These are phyloP conservation scores for Toxotes lorentzi DNA, from an alignment of 2,797 vertebrate genomes.

Conservation along the genomic window DNA sequence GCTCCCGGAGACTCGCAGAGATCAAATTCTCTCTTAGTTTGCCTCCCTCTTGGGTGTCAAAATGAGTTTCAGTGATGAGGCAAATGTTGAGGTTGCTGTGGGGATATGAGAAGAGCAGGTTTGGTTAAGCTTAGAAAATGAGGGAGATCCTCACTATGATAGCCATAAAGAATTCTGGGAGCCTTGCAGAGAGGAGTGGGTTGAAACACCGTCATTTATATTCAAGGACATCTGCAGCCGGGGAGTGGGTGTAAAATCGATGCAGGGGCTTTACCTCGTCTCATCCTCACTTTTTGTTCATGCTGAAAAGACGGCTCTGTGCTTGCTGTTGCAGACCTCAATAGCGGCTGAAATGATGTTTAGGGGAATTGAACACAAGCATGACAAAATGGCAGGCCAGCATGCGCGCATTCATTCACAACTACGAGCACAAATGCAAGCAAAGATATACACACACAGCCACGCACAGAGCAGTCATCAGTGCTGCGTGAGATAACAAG, in stretches of 20 bases:
- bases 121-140: slow-evolving; percentile 68
- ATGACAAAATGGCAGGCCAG: slow-evolving; percentile 29
- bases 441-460: slow-evolving; percentile 17
- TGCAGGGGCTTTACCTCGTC: slow-evolving; percentile 70
- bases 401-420: slow-evolving; percentile 36
- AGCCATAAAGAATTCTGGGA: slow-evolving; percentile 65
- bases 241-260: slow-evolving; percentile 78
- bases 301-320: slow-evolving; percentile 55
- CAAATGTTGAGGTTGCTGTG: slow-evolving; percentile 61
- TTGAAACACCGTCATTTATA: slow-evolving; percentile 74
- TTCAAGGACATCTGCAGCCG: slow-evolving; percentile 76
- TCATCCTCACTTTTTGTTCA: slow-evolving; percentile 74
- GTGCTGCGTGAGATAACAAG: slow-evolving; percentile 69
- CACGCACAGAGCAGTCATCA: slow-evolving; percentile 36
- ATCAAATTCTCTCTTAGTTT: slow-evolving; percentile 76
- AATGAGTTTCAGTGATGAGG: slow-evolving; percentile 71
- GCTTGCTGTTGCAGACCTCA: slow-evolving; percentile 14
- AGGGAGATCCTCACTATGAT: slow-evolving; percentile 69
- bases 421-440: slow-evolving; percentile 29
- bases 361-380: slow-evolving; percentile 31
- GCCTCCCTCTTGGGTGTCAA: slow-evolving; percentile 69
- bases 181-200: slow-evolving; percentile 63
- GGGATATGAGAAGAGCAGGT: slow-evolving; percentile 54
- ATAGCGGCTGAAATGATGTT: slow-evolving; percentile 38
- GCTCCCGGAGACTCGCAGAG: slow-evolving; percentile 55